Percentiles rank a stretch among this genome's conserved stretches.
Conservation (phyloP, 2,888 invertebrate genomes). For the Tanaodytes sp. region DNA sequence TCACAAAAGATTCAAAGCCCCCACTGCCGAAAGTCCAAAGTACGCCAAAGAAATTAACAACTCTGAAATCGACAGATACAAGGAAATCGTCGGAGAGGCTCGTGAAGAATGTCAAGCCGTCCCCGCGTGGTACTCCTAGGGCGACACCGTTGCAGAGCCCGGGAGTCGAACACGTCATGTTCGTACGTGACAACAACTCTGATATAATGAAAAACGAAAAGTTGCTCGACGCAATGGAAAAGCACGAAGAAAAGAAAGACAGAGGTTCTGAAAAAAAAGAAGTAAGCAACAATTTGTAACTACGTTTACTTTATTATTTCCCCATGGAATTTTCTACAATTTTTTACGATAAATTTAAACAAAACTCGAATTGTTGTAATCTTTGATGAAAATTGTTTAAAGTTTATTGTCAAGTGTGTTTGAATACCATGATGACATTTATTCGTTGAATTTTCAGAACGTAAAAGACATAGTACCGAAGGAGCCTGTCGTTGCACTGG, state of each 20-base stretch:
- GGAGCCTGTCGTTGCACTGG: conserved; percentile 27
- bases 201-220: conserved; percentile 64
- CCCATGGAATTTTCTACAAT: background rate
- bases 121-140: conserved; percentile 73
- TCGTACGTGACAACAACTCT: conserved; percentile 65
- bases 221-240: conserved; percentile 57
- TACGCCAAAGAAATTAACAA: conserved; percentile 72
- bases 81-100: conserved; percentile 67
- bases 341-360: no score
- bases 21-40: conserved; percentile 76
- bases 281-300: no score
- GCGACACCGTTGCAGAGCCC: conserved; percentile 77
- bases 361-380: no score
- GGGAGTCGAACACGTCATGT: conserved; percentile 71
- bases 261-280: conserved; percentile 68
- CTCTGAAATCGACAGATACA: conserved; percentile 59
- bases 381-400: no score
- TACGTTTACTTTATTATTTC: conserved; percentile 9
- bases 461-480: conserved; percentile 36
- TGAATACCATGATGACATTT: no score
- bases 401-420: no score
- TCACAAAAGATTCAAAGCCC: conserved; percentile 78
- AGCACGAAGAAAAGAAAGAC: conserved; percentile 65
- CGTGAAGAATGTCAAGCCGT: conserved; percentile 68
- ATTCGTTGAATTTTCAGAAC: conserved; percentile 27